Evolutionary conservation across 2,888 invertebrate species (phyloP).

Genomic region (Meta bourneti): DNA sequence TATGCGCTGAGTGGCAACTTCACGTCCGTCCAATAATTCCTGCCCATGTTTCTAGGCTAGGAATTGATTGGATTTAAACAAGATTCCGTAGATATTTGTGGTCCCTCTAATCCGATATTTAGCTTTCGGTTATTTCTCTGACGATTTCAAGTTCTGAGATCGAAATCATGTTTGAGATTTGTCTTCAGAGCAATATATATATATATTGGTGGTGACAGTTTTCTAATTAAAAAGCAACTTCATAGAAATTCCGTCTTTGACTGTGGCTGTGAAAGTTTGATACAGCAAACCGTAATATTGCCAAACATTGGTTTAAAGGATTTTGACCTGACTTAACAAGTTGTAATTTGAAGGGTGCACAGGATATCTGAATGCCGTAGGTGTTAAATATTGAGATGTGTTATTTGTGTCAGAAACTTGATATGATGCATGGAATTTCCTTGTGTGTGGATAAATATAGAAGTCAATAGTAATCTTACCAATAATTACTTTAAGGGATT

Average conservation of each 20-base stretch:
- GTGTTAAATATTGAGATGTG: too few species aligned
- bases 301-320: not conserved
- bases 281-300: not conserved
- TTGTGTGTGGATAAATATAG: too few species aligned
- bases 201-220: slow-evolving; percentile 14
- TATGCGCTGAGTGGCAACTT: not conserved
- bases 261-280: not conserved
- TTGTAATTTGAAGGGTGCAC: too few species aligned
- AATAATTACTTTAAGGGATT: too few species aligned
- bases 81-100: slow-evolving; percentile 5
- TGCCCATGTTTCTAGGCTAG: slow-evolving; percentile 11
- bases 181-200: not conserved
- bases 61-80: slow-evolving; percentile 25
- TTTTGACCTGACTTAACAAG: not conserved
- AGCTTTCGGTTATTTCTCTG: slow-evolving; percentile 38
- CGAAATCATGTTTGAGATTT: slow-evolving; percentile 18
- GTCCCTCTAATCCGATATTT: slow-evolving; percentile 25
- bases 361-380: too few species aligned
- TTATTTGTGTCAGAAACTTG: too few species aligned
- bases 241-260: not conserved
- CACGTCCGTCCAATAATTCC: not conserved
- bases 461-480: too few species aligned
- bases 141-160: not conserved
- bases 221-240: slow-evolving; percentile 13
- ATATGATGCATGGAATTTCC: too few species aligned